A percentile compares a stretch with the other conserved stretches of the same genome.
These are phyloP conservation scores for Pelobates cultripes DNA, from an alignment of 2,797 vertebrate species.

Conservation along the genomic window DNA sequence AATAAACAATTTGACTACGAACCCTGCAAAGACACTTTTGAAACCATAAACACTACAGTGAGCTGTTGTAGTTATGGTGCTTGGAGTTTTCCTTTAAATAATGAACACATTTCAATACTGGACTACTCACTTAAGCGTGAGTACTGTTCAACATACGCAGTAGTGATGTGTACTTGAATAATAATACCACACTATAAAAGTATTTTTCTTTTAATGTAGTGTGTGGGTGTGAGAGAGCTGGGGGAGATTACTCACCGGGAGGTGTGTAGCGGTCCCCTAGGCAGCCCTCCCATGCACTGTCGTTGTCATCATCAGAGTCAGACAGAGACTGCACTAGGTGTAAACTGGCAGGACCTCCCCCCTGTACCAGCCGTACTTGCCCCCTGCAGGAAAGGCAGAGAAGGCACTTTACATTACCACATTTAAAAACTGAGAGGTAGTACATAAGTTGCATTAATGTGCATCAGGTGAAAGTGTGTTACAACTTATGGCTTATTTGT, in stretches of 20 bases:
- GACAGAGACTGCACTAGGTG: constrained; percentile 90
- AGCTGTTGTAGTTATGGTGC: too few relatives aligned
- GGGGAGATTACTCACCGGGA: constrained; percentile 74
- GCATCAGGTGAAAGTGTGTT: neutral
- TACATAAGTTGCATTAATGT: neutral
- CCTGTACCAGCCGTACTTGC: constrained; percentile 91
- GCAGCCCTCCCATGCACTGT: constrained; percentile 88
- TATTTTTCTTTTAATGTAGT: neutral
- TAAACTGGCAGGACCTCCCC: constrained; percentile 84
- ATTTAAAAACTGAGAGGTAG: neutral
- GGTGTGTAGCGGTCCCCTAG: constrained; percentile 89
- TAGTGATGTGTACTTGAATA: too few relatives aligned
- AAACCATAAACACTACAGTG: too few relatives aligned
- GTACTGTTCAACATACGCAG: neutral
- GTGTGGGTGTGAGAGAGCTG: neutral
- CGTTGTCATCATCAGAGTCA: constrained; percentile 90
- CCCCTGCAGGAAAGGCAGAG: constrained; percentile 74
- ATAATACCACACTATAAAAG: too few relatives aligned
- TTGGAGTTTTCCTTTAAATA: too few relatives aligned
- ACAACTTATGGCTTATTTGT: neutral
- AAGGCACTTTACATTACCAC: constrained; percentile 7
- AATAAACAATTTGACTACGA: too few relatives aligned
- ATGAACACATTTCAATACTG: neutral
- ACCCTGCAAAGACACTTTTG: too few relatives aligned
- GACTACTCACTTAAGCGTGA: neutral